These are phyloP conservation scores for Polydesmus complanatus DNA, from an alignment of 2,888 invertebrate genomes.

Conservation along the genomic window DNA sequence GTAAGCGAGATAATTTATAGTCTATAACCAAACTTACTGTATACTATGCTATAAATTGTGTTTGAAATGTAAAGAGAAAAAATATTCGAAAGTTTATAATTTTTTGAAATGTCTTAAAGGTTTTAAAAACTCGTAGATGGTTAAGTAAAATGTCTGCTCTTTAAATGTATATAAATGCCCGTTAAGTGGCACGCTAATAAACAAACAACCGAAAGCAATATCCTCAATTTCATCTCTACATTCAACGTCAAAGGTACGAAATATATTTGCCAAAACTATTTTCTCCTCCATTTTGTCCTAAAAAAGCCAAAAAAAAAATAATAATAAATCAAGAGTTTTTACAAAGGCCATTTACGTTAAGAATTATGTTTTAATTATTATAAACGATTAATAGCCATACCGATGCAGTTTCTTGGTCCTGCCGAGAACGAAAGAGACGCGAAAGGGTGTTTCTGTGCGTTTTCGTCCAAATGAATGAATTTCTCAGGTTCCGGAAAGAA, in stretches of 20 bases:
- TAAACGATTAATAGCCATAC: too few species aligned
- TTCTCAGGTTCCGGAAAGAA: constrained; percentile 49
- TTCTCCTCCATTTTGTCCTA: constrained; percentile 17
- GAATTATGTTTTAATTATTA: too few species aligned
- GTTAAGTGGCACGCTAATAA: background rate
- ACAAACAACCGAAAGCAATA: background rate
- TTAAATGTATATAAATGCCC: background rate
- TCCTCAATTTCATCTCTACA: background rate
- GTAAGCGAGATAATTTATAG: too few species aligned
- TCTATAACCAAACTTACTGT: too few species aligned
- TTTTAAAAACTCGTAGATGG: too few species aligned
- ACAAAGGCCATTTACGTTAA: too few species aligned
- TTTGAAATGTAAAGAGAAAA: too few species aligned
- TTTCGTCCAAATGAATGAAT: constrained; percentile 61
- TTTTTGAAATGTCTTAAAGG: too few species aligned
- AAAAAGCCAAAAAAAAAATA: too few species aligned
- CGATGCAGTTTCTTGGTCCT: constrained; percentile 26
- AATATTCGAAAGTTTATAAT: too few species aligned
- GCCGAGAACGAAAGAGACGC: constrained; percentile 36
- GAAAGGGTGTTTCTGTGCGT: constrained; percentile 50
- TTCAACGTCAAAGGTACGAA: constrained; percentile 3
- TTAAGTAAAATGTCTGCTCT: background rate
- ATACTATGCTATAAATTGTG: too few species aligned
- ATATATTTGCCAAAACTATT: constrained; percentile 2
- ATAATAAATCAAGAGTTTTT: too few species aligned